phyloP scores from a whole-genome alignment of 2,113 vertebrate genomes.

The Corapipo altera region DNA sequence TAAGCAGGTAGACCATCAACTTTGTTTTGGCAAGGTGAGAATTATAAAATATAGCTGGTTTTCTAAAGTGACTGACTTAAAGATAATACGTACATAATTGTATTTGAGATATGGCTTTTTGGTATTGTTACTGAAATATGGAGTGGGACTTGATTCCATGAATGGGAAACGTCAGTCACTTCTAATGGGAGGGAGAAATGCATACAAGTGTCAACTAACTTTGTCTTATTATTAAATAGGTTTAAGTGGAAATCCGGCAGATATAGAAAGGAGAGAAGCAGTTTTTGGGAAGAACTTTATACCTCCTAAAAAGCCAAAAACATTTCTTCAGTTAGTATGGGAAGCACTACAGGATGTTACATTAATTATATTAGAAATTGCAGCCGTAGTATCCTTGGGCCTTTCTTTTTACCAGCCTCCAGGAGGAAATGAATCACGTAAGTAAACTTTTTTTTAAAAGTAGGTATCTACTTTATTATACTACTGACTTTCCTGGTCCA shows the following conservation, averaged over 20 bases:
- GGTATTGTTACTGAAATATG: neutral
- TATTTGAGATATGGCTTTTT: neutral
- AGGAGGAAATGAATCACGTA: constrained; percentile 86
- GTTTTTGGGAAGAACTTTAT: constrained; percentile 96
- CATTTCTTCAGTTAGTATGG: constrained; percentile 99
- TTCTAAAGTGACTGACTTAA: neutral
- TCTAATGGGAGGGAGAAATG: neutral
- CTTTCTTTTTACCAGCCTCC: constrained; percentile 99
- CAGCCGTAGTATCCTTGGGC: constrained; percentile 98
- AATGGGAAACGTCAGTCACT: neutral
- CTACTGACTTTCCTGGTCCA: neutral
- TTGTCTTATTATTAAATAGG: constrained; percentile 77
- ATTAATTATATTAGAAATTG: constrained; percentile 99
- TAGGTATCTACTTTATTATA: neutral
- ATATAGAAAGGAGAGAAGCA: constrained; percentile 95
- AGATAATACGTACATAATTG: neutral
- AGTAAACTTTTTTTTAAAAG: constrained; percentile 61
- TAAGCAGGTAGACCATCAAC: neutral
- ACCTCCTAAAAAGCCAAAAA: constrained; percentile 99
- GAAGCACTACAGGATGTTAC: constrained; percentile 99
- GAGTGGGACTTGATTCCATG: neutral
- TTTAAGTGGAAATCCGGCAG: constrained; percentile 92
- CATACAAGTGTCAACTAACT: constrained; percentile 29
- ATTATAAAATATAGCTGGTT: neutral
- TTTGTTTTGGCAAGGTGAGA: neutral